phyloP scores from a whole-genome alignment of 2,113 vertebrate species.

The Alexandromys fortis region DNA sequence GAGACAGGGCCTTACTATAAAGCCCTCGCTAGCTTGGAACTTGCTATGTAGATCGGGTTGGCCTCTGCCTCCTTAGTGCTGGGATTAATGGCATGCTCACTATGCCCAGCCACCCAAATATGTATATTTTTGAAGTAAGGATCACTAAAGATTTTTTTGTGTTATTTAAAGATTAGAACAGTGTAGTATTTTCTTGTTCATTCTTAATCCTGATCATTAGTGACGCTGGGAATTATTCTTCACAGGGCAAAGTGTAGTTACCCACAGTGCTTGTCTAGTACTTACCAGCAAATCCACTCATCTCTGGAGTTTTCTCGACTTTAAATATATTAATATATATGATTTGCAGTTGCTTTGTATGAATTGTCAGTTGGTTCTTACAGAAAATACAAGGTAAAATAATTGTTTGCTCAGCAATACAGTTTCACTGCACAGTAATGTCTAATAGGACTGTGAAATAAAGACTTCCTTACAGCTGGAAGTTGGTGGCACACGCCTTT shows the following conservation, averaged over 20 bases:
- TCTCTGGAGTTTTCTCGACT: not conserved
- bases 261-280: not conserved
- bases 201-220: not conserved
- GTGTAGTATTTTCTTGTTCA: not conserved
- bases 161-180: constrained; percentile 32
- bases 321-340: not conserved
- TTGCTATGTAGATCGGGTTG: not conserved
- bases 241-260: not conserved
- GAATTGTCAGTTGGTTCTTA: constrained; percentile 11
- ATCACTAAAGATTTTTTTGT: not conserved
- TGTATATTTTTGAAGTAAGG: not conserved
- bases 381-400: not conserved
- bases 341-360: not conserved
- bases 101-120: not conserved
- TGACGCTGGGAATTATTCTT: not conserved
- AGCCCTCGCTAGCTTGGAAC: not conserved
- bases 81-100: not conserved
- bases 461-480: not conserved
- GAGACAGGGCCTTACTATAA: not conserved
- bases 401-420: not conserved
- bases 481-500: not conserved
- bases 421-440: not conserved
- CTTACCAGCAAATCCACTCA: not conserved
- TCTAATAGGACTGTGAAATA: not conserved
- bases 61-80: not conserved